A percentile compares a stretch with the other conserved stretches of the same genome.
These are phyloP conservation scores for Pagetopsis macropterus DNA, from an alignment of 2,797 vertebrate genomes.

Conservation along the genomic window DNA sequence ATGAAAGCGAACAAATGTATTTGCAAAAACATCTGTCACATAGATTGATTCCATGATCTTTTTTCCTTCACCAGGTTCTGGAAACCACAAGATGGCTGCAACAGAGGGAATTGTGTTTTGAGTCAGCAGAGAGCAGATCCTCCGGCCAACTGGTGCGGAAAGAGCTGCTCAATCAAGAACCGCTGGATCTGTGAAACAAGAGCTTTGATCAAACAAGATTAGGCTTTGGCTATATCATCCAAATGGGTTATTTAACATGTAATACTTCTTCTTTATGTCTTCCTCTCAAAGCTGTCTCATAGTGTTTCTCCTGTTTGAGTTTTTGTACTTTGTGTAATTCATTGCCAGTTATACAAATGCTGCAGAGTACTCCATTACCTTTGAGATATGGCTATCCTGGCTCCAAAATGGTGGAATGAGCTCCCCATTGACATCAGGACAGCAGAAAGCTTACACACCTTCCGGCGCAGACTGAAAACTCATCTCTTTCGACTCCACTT, in stretches of 20 bases:
- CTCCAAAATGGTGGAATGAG: no score
- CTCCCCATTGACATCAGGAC: no score
- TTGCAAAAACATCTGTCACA: not conserved
- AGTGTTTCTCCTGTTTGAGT: not conserved
- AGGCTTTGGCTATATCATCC: not conserved
- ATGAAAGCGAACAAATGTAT: not conserved
- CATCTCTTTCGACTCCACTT: no score
- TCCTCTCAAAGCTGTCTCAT: not conserved
- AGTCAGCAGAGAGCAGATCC: not conserved
- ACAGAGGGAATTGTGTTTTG: accelerated
- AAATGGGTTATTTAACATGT: not conserved
- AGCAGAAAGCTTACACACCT: no score
- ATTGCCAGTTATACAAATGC: not conserved
- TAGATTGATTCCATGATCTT: not conserved
- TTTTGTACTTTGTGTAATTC: not conserved
- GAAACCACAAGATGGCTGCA: not conserved
- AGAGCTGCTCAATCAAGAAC: constrained; percentile 5
- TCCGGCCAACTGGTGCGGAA: constrained; percentile 52
- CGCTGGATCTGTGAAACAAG: constrained; percentile 69
- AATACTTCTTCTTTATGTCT: not conserved
- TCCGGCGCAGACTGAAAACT: no score
- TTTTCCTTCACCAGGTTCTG: constrained; percentile 44
- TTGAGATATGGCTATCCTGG: not conserved
- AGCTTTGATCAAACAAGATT: constrained; percentile 43
- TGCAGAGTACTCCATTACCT: not conserved